Evolutionary conservation across 2,888 invertebrate genomes (phyloP).

Genomic region (Andrena marginata): DNA sequence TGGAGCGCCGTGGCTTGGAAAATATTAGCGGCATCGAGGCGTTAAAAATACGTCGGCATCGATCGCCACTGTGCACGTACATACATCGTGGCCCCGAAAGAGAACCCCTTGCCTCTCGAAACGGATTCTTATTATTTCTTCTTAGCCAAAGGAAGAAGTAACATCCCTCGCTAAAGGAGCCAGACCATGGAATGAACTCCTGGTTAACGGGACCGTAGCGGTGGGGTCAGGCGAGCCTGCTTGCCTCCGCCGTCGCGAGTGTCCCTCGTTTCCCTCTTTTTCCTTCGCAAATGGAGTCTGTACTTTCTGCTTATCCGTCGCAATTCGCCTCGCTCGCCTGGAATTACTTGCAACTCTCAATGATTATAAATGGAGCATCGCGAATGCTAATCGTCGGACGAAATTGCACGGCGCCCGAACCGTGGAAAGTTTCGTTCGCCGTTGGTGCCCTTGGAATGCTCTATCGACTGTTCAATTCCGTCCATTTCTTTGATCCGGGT

Average conservation of each 20-base stretch:
- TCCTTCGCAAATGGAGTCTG: slow-evolving; percentile 10
- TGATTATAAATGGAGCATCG: neutral
- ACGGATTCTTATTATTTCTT: neutral
- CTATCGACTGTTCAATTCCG: no score
- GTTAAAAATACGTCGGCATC: slow-evolving; percentile 31
- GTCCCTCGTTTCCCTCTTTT: slow-evolving; percentile 22
- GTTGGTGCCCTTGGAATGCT: no score
- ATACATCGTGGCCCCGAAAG: neutral
- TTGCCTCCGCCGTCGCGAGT: slow-evolving; percentile 38
- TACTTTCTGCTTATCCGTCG: slow-evolving; percentile 1
- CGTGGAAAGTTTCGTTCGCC: no score
- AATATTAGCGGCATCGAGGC: slow-evolving; percentile 16
- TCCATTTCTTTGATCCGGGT: neutral
- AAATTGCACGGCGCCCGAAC: no score
- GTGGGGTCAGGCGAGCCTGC: slow-evolving; percentile 62
- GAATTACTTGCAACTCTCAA: neutral
- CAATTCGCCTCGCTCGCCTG: neutral
- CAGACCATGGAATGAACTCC: slow-evolving; percentile 67
- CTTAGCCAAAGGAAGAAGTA: slow-evolving; percentile 4
- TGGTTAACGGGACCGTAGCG: slow-evolving; percentile 69
- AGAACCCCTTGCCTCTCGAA: neutral
- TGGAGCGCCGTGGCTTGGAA: neutral
- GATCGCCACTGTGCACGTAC: neutral
- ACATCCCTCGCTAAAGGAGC: slow-evolving; percentile 54
- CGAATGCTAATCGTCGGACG: no score